Evolutionary conservation across 92 coral and sea anemone species (phyloP).

Genomic region (Epizoanthus illoricatus): DNA sequence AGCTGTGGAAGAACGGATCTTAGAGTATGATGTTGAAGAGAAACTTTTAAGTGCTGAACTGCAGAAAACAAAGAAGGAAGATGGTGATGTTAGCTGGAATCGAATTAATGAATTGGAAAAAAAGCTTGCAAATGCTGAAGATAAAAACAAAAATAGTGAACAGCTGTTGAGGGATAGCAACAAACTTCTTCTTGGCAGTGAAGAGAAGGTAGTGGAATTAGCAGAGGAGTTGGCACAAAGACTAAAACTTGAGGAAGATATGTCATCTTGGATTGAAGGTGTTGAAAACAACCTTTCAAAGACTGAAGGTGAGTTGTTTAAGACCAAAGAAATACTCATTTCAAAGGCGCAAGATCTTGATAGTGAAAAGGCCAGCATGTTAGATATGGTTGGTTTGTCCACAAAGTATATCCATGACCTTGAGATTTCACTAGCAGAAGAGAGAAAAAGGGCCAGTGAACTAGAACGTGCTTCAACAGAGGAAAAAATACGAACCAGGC

Average conservation of each 20-base stretch:
- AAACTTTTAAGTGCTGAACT: conserved; percentile 69
- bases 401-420: conserved; percentile 70
- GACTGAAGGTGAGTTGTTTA: conserved; percentile 59
- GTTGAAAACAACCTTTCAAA: conserved; percentile 74
- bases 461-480: conserved; percentile 56
- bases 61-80: conserved; percentile 55
- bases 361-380: conserved; percentile 71
- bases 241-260: conserved; percentile 69
- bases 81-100: conserved; percentile 40
- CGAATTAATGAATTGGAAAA: conserved; percentile 49
- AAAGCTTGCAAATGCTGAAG: conserved; percentile 52
- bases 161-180: conserved; percentile 46
- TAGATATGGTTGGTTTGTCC: conserved; percentile 73
- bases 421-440: conserved; percentile 62
- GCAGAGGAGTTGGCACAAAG: conserved; percentile 87
- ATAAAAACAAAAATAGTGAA: conserved; percentile 50
- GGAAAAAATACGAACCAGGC: conserved; percentile 27
- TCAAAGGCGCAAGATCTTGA: conserved; percentile 77
- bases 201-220: conserved; percentile 77
- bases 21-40: conserved; percentile 71
- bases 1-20: conserved; percentile 57
- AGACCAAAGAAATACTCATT: conserved; percentile 58
- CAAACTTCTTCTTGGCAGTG: conserved; percentile 62
- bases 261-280: conserved; percentile 75
- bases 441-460: conserved; percentile 57